Evolutionary conservation across 2,888 invertebrate genomes (phyloP), one percentile per base, ranked within the genome.

Genomic region (Latheticus oryzae): DNA sequence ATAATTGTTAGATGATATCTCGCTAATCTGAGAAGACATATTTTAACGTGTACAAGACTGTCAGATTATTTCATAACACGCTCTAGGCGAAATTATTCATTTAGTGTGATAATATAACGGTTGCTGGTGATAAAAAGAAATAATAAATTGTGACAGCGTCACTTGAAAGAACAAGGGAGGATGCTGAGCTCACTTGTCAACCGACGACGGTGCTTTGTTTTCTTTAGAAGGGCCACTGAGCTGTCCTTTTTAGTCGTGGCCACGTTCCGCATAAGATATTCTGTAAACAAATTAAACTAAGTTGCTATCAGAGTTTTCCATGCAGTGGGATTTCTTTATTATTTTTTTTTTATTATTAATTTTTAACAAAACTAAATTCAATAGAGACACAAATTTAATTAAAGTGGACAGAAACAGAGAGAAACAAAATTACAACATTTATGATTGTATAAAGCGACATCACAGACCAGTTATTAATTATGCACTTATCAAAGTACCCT

Each of bases 221-320:
- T 68, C 70, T 72, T 68, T 64, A 62, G 60, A 45, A 60, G 62
- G 63, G 61, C 62, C 60, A 65, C 68, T 77, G 74, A 77, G 75
- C 75, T 66, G 71, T 61, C 63, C 61, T 65, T 66, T 67, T 65
- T 61, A 72, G 63, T 68, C 72, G 17, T 42, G 60, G 63, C 73
- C 76, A 76, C 77, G 76, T 72, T 66, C 65, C 67, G 75, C 75
- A 72, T 77, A 75, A 74, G 75, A 73, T 73, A 76, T 77, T 75
- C 64, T 67, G 76, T 75, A 74, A 76, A 76, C 76, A 76, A 74
- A 75, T 75, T 75, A 74, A 64, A 62, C 62, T 65, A 61, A 57
- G 62, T 65, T 63, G 57, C 48, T 68, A 68, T 66, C 69, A 60
- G 52, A 47, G 51, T 56, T 48, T 40, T 47, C 64, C 67, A 66